These are phyloP conservation scores for Syrphus vitripennis DNA, from an alignment of 2,888 invertebrate species.

Conservation along the genomic window DNA sequence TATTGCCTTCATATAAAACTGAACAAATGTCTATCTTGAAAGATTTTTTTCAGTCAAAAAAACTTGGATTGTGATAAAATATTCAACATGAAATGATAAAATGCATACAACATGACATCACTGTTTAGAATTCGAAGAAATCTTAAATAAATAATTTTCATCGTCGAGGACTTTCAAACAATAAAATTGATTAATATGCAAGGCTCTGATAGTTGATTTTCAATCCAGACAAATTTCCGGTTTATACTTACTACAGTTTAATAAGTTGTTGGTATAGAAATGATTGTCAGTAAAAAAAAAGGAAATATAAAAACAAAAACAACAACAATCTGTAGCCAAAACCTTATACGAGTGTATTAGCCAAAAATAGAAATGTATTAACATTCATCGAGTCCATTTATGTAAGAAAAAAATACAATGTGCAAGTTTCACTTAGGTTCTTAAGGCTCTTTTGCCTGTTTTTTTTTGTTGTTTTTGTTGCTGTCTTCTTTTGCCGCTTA, in stretches of 20 bases:
- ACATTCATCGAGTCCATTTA: conserved; percentile 49
- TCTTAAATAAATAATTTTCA: not conserved
- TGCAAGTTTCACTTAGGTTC: conserved; percentile 42
- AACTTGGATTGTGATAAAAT: too few relatives aligned
- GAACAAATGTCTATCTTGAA: too few relatives aligned
- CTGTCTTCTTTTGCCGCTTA: conserved; percentile 35
- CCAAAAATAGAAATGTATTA: conserved; percentile 44
- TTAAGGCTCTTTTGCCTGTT: conserved; percentile 22
- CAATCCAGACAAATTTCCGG: not conserved
- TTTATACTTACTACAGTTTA: not conserved
- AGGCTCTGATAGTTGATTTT: not conserved
- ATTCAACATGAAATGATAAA: too few relatives aligned
- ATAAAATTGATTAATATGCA: not conserved
- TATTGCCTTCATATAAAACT: too few relatives aligned
- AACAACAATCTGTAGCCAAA: not conserved
- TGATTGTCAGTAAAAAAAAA: not conserved
- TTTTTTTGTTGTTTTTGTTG: not conserved
- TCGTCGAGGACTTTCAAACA: not conserved
- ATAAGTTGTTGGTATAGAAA: not conserved
- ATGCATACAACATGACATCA: too few relatives aligned
- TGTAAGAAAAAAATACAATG: conserved; percentile 23
- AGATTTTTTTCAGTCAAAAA: too few relatives aligned
- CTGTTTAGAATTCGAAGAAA: not conserved
- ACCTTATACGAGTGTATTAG: conserved; percentile 38
- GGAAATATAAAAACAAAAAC: not conserved